phyloP scores from a whole-genome alignment of 2,113 vertebrate species.

The Heloderma charlesbogerti region DNA sequence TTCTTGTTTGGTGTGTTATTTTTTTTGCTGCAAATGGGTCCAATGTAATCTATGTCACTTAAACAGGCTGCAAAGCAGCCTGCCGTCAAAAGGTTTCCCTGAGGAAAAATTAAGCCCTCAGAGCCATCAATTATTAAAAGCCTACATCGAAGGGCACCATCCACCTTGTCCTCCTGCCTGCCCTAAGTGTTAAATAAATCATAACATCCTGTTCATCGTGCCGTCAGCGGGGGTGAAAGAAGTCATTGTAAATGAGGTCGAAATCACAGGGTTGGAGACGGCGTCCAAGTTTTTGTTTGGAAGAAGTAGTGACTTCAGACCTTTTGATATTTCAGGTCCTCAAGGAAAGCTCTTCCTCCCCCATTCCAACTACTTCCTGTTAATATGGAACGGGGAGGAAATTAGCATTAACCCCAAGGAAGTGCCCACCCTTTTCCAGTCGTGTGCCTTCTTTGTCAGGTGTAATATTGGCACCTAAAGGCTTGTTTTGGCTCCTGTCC shows the following conservation, averaged over 20 bases:
- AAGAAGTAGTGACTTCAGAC: slow-evolving; percentile 71
- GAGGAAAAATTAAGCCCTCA: slow-evolving; percentile 83
- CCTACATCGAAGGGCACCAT: slow-evolving; percentile 83
- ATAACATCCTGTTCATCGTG: slow-evolving; percentile 88
- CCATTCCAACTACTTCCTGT: slow-evolving; percentile 91
- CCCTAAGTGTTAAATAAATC: slow-evolving; percentile 87
- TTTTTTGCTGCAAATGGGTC: slow-evolving; percentile 44
- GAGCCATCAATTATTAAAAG: slow-evolving; percentile 83
- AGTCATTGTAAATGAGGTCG: slow-evolving; percentile 73
- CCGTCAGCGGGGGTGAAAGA: slow-evolving; percentile 76
- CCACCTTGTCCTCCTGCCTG: slow-evolving; percentile 86
- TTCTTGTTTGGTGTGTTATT: slow-evolving; percentile 52
- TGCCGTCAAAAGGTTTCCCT: slow-evolving; percentile 82
- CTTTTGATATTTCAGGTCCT: slow-evolving; percentile 74
- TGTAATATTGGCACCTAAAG: slow-evolving; percentile 85
- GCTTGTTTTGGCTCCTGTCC: slow-evolving; percentile 85
- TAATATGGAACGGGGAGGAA: slow-evolving; percentile 89
- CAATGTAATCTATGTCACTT: slow-evolving; percentile 63
- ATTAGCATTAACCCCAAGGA: slow-evolving; percentile 83
- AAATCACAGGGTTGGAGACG: slow-evolving; percentile 69
- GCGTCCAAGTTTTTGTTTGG: slow-evolving; percentile 78
- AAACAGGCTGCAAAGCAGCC: slow-evolving; percentile 49
- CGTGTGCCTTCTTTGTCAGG: slow-evolving; percentile 94
- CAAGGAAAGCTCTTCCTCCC: slow-evolving; percentile 79
- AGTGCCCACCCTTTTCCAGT: slow-evolving; percentile 91